phyloP scores from a whole-genome alignment of 2,888 invertebrate species.

The Lasioglossum lativentre region DNA sequence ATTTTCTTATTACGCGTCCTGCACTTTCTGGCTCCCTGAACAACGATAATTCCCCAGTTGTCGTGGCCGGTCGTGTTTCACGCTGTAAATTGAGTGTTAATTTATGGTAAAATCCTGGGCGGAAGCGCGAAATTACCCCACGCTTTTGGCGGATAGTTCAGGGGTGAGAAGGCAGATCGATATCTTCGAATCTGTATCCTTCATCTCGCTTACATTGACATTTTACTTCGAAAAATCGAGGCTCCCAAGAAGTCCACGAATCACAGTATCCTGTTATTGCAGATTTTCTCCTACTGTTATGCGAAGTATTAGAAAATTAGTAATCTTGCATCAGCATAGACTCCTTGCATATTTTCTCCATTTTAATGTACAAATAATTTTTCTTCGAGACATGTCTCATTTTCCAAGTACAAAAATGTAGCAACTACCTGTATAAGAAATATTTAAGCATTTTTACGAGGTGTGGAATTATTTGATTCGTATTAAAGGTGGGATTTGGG shows the following conservation, averaged over 20 bases:
- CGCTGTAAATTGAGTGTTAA: conserved; percentile 4
- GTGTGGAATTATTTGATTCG: background rate
- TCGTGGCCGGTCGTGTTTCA: conserved; percentile 8
- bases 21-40: background rate
- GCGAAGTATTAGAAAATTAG: too few species aligned
- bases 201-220: background rate
- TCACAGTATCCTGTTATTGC: background rate
- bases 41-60: background rate
- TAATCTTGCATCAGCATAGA: background rate
- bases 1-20: conserved; percentile 56
- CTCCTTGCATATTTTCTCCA: background rate
- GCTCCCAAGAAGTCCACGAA: background rate
- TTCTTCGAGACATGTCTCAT: background rate
- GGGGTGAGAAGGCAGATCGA: background rate
- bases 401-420: background rate
- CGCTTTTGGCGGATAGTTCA: background rate
- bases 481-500: fast-evolving
- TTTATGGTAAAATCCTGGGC: background rate
- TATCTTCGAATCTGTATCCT: background rate
- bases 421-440: background rate
- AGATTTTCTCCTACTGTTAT: background rate
- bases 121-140: conserved; percentile 12
- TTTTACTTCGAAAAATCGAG: background rate
- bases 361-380: background rate
- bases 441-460: background rate